phyloP scores from a whole-genome alignment of 1,140 invertebrate species.

The Onthophagus taurus region DNA sequence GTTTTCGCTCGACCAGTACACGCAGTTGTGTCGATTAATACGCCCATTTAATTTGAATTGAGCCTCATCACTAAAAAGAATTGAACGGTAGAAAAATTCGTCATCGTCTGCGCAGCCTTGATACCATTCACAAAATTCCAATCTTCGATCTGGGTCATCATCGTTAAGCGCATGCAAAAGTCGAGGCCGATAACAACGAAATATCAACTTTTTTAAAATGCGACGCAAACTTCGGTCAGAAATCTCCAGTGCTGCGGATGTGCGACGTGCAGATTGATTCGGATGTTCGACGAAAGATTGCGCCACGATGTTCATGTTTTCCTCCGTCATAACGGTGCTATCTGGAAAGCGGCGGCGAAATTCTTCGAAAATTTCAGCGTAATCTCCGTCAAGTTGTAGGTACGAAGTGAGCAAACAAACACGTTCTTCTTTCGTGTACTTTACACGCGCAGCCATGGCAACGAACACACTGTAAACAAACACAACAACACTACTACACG shows the following conservation, averaged over 20 bases:
- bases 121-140: slow-evolving; percentile 4
- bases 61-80: slow-evolving; percentile 12
- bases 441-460: not conserved
- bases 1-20: slow-evolving; percentile 9
- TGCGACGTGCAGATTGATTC: slow-evolving; percentile 10
- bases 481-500: not conserved
- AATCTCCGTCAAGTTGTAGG: not conserved
- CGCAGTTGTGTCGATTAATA: slow-evolving; percentile 14
- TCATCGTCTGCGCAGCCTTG: not conserved
- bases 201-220: not conserved
- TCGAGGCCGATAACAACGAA: slow-evolving; percentile 9
- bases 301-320: slow-evolving; percentile 5
- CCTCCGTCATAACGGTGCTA: not conserved
- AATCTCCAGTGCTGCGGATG: slow-evolving; percentile 1
- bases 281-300: slow-evolving; percentile 11
- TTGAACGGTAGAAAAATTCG: not conserved
- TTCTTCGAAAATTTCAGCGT: too few relatives aligned
- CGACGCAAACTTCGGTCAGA: not conserved
- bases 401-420: not conserved
- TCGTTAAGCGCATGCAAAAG: slow-evolving; percentile 9
- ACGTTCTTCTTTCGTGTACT: not conserved
- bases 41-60: slow-evolving; percentile 11
- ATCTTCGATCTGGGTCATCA: slow-evolving; percentile 7
- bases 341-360: too few relatives aligned
- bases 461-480: not conserved